phyloP scores from a whole-genome alignment of 2,113 vertebrate genomes.

The Maccullochella peelii region DNA sequence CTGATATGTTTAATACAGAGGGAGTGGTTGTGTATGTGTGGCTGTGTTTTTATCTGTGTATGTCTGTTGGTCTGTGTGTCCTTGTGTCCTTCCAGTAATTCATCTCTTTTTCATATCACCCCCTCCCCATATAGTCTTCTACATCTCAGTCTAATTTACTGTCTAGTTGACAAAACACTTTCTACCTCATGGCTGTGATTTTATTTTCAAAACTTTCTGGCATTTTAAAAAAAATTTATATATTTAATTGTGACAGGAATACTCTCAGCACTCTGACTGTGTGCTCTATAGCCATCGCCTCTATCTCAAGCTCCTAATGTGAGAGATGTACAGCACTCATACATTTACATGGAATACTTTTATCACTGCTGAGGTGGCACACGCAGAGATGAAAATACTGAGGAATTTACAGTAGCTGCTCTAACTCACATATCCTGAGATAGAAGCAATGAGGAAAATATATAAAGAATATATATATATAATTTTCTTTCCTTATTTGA shows the following conservation, averaged over 20 bases:
- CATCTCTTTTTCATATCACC: slow-evolving; percentile 25
- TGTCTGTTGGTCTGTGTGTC: slow-evolving; percentile 5
- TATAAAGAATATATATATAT: neutral
- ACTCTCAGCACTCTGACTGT: neutral
- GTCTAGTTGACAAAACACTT: neutral
- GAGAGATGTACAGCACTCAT: slow-evolving; percentile 49
- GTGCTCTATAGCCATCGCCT: neutral
- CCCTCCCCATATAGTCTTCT: neutral
- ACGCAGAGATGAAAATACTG: slow-evolving; percentile 26
- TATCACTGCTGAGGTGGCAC: slow-evolving; percentile 49
- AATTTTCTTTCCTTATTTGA: neutral
- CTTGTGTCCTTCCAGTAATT: slow-evolving; percentile 25
- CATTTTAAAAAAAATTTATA: too few relatives aligned
- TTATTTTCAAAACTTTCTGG: neutral
- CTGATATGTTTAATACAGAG: slow-evolving; percentile 52
- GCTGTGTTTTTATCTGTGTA: slow-evolving; percentile 16
- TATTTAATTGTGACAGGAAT: neutral
- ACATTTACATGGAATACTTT: slow-evolving; percentile 64
- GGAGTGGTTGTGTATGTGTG: slow-evolving; percentile 15
- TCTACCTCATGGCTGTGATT: neutral
- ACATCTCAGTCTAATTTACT: slow-evolving; percentile 1
- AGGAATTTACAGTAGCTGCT: slow-evolving; percentile 53
- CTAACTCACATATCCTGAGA: slow-evolving; percentile 14
- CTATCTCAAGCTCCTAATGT: slow-evolving; percentile 44
- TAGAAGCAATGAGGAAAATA: slow-evolving; percentile 20